Conservation (phyloP, 1,140 invertebrate genomes). For the Heliothis subflexa region DNA sequence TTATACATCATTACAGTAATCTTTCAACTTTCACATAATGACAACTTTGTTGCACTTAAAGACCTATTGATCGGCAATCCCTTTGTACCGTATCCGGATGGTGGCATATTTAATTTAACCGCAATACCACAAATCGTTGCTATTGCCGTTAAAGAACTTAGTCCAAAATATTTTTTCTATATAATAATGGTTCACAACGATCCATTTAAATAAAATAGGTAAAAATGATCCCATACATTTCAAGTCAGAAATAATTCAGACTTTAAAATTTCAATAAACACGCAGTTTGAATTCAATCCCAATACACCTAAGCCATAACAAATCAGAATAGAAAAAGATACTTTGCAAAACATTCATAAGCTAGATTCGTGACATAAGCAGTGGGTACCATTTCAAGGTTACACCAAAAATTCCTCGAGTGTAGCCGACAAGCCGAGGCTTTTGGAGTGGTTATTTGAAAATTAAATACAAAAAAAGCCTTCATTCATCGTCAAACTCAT, state of each 20-base stretch:
- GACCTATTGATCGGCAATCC: constrained; percentile 6
- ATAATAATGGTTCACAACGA: too few species aligned
- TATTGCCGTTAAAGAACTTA: neutral
- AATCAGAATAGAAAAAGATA: constrained; percentile 14
- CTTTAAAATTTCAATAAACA: constrained; percentile 20
- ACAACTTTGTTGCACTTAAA: constrained; percentile 11
- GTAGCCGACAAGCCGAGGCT: constrained; percentile 1
- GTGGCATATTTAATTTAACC: neutral
- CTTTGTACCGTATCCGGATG: constrained; percentile 6
- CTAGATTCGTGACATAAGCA: constrained; percentile 38
- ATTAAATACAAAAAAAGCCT: constrained; percentile 28
- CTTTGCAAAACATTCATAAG: constrained; percentile 12
- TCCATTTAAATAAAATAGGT: neutral
- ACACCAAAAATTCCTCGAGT: constrained; percentile 30
- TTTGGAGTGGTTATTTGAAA: constrained; percentile 25
- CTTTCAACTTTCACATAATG: constrained; percentile 16
- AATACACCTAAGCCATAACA: constrained; percentile 13
- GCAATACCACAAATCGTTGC: neutral
- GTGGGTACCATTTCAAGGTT: constrained; percentile 39
- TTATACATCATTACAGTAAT: constrained; percentile 3
- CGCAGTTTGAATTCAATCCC: neutral
- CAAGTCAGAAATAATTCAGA: neutral
- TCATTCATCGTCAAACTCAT: constrained; percentile 51
- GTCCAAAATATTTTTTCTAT: too few species aligned
- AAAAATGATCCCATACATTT: neutral